Evolutionary conservation across 2,797 vertebrate genomes (phyloP), one percentile per base, ranked within the genome.

Genomic region (Neosalanx taihuensis): DNA sequence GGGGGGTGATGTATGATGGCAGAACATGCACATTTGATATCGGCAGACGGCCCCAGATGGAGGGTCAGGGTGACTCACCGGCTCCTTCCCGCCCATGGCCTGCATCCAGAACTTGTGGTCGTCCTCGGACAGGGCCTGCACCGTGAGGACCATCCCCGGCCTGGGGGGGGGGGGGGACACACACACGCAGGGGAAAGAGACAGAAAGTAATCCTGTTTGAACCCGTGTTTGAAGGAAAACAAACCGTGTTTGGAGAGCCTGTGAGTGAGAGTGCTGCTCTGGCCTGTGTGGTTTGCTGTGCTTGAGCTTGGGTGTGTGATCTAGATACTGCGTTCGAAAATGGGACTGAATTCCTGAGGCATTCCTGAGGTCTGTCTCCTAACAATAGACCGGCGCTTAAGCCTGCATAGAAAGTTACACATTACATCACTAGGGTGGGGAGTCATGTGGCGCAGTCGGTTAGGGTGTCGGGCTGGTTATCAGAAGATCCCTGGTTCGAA

Each of bases 21-120:
- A 23, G 15, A 20, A 20, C 15, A 56, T 56, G 1, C n/a, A n/a
- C n/a, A 9, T 17, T n/a, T 56, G 53, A 53, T 9, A n/a, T 15
- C 1, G 5, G 18, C 51, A 18, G 10, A 53, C 12, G 41, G 41
- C 41, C 5, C 12, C 10, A 37, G 29, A 6, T 56, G 67, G 33
- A 23, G 64, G 13, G n/a, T 17, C 69, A 62, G 12, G 1, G 53
- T 51, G 81, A 82, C 95, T 95, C 94, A 99, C 97, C 79, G 94
- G 91, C 85, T 98, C 97, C 88, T 97, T 99, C 85, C 97, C 96
- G 78, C 95, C 97, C 94, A 99, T 94, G 61, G 95, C 96, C 81
- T 96, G 95, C 91, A 99, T 92, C 98, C 98, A 99, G 74, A 94
- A 92, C 81, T 90, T 96, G 75, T 95, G 92, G 85, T 99, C 96